Conservation (phyloP, 2,113 vertebrate genomes). For the Oreochromis spilurus region DNA sequence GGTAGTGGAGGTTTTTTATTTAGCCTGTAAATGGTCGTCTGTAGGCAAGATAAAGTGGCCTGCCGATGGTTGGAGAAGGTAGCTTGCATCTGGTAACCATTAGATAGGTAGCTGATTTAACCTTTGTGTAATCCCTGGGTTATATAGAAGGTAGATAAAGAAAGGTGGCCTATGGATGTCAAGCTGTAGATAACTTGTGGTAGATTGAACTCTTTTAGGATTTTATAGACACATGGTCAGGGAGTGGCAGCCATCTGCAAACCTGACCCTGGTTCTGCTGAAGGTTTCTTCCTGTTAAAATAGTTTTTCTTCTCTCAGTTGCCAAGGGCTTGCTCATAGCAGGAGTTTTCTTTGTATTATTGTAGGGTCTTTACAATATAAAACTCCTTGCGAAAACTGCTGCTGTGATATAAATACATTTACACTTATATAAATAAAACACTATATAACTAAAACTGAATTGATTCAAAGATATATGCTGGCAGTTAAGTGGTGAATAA, state of each 20-base stretch:
- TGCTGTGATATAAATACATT: neutral
- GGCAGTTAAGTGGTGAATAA: neutral
- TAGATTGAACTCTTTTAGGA: neutral
- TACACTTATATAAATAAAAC: neutral
- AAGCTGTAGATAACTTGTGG: neutral
- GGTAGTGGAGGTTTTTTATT: fast-evolving
- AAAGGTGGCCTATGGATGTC: neutral
- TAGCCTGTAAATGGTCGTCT: neutral
- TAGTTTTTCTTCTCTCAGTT: neutral
- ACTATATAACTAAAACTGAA: neutral
- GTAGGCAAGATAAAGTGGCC: fast-evolving
- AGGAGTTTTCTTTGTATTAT: neutral
- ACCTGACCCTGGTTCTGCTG: neutral
- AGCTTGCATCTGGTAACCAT: neutral
- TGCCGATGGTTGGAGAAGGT: neutral
- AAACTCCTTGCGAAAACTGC: neutral
- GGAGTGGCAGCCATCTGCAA: neutral
- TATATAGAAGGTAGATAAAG: neutral
- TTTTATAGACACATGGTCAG: neutral
- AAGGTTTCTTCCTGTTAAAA: neutral
- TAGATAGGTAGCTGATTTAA: neutral
- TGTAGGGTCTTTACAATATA: neutral
- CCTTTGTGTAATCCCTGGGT: neutral
- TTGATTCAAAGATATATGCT: neutral
- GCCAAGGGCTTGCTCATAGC: neutral